phyloP scores from a whole-genome alignment of 1,140 invertebrate genomes.

The Dinoponera quadriceps region DNA sequence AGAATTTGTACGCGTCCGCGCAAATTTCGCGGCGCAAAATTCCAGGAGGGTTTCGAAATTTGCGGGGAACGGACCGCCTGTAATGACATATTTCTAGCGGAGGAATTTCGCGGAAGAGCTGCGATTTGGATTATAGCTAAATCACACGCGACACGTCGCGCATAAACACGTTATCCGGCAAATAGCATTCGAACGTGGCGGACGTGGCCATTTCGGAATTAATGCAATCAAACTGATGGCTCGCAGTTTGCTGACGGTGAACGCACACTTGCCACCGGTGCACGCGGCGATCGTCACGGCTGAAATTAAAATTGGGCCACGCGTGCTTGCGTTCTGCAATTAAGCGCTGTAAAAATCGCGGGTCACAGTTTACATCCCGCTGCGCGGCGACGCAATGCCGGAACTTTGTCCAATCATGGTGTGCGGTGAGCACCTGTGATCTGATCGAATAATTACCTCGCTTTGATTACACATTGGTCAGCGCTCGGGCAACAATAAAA shows the following conservation, averaged over 20 bases:
- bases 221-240: constrained; percentile 60
- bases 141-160: constrained; percentile 26
- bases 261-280: too few species aligned
- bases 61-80: neutral
- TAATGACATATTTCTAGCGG: neutral
- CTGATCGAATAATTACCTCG: constrained; percentile 33
- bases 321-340: constrained; percentile 27
- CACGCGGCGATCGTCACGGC: neutral
- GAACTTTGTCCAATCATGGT: constrained; percentile 12
- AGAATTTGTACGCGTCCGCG: too few species aligned
- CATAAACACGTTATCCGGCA: constrained; percentile 36
- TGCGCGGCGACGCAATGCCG: neutral
- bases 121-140: constrained; percentile 36
- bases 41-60: neutral
- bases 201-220: constrained; percentile 57
- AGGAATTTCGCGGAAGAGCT: neutral
- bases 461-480: constrained; percentile 6
- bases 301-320: constrained; percentile 43
- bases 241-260: constrained; percentile 55
- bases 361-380: neutral
- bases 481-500: neutral
- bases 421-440: neutral
- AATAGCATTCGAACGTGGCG: constrained; percentile 42
- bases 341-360: constrained; percentile 44
- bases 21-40: neutral